phyloP scores from a whole-genome alignment of 2,797 vertebrate genomes.

The Cygnus olor region DNA sequence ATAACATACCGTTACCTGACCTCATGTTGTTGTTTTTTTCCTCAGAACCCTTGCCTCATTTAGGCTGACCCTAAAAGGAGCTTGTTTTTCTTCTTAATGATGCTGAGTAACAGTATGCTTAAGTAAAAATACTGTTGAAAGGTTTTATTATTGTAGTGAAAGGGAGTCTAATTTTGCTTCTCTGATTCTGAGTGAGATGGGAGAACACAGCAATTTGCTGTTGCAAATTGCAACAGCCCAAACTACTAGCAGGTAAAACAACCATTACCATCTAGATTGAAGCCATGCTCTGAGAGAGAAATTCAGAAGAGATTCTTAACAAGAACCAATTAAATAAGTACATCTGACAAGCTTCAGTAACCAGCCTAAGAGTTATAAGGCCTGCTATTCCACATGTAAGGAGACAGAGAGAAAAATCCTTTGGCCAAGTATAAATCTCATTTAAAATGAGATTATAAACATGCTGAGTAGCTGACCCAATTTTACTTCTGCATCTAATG shows the following conservation, averaged over 20 bases:
- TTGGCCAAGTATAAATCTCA: not conserved
- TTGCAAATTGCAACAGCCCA: not conserved
- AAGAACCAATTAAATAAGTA: not conserved
- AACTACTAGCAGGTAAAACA: not conserved
- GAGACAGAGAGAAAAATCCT: not conserved
- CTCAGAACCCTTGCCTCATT: not conserved
- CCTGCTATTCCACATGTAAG: not conserved
- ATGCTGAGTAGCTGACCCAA: not conserved
- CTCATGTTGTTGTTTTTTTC: not conserved
- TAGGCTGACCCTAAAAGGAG: not conserved
- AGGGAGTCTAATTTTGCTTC: not conserved
- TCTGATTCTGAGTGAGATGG: not conserved
- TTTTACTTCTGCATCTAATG: not conserved
- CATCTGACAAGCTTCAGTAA: not conserved
- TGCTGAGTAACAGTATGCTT: not conserved
- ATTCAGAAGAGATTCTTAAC: not conserved
- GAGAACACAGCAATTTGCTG: not conserved
- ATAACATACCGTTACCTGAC: not conserved
- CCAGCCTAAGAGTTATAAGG: not conserved
- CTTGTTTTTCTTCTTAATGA: not conserved
- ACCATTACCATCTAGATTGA: not conserved
- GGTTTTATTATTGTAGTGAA: not conserved
- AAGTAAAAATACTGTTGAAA: not conserved
- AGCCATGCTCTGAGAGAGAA: not conserved
- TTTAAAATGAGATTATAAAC: constrained; percentile 19